phyloP scores from a whole-genome alignment of 1,140 invertebrate genomes.

The Diachasma alloeum region DNA sequence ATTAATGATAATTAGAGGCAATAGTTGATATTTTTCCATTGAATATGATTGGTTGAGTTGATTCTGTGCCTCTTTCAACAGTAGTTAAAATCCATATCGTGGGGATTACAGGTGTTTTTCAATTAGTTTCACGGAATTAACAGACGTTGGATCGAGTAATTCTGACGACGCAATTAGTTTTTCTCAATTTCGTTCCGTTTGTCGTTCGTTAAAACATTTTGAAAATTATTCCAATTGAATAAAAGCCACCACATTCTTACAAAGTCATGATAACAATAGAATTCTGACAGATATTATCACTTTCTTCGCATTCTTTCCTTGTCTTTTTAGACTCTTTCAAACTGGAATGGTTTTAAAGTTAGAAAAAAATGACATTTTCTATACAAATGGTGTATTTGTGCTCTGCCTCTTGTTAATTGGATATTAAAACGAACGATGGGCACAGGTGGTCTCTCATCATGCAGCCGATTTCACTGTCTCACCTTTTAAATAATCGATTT shows the following conservation, averaged over 20 bases:
- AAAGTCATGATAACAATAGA: background rate
- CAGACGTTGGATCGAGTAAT: too few relatives aligned
- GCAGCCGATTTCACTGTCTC: background rate
- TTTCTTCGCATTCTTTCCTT: background rate
- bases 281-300: background rate
- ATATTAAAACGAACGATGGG: background rate
- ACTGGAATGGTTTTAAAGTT: background rate
- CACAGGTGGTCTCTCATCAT: background rate
- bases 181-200: background rate
- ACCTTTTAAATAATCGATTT: background rate
- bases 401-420: background rate
- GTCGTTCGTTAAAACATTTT: background rate
- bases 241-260: background rate
- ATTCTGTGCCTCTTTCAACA: background rate
- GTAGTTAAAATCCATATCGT: too few relatives aligned
- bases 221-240: background rate
- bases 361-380: background rate
- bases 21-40: background rate
- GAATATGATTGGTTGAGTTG: background rate
- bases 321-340: background rate
- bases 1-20: constrained; percentile 3
- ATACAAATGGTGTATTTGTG: background rate
- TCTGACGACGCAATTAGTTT: too few relatives aligned
- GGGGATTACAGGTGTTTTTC: too few relatives aligned
- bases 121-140: too few relatives aligned